phyloP scores from a whole-genome alignment of 2,113 vertebrate genomes.

The Microcebus jonahi region DNA sequence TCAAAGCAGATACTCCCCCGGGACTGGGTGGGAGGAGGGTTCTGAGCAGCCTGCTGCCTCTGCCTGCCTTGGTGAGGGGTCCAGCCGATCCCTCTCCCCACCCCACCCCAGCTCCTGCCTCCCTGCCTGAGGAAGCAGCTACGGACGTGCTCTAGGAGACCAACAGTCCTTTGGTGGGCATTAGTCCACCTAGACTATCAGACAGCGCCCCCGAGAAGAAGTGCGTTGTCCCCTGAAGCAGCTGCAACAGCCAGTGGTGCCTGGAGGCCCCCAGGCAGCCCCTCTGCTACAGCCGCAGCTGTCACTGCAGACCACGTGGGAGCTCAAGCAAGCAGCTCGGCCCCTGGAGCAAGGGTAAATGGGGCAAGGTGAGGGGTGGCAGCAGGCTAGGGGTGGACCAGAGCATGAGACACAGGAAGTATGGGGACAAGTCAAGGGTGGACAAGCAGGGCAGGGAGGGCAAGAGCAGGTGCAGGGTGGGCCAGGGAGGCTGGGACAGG shows the following conservation, averaged over 20 bases:
- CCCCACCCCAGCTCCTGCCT: background rate
- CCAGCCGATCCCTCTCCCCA: background rate
- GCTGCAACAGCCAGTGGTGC: background rate
- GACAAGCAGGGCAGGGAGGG: slow-evolving; percentile 60
- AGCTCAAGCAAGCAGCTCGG: background rate
- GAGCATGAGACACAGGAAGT: slow-evolving; percentile 35
- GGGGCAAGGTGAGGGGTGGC: slow-evolving; percentile 46
- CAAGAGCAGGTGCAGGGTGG: slow-evolving; percentile 70
- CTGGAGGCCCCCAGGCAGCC: background rate
- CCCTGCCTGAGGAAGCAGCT: background rate
- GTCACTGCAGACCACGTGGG: slow-evolving; percentile 20
- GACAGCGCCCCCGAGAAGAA: slow-evolving; percentile 58
- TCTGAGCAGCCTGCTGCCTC: background rate
- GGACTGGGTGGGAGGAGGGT: background rate
- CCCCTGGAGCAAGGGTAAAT: slow-evolving; percentile 26
- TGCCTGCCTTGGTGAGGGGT: background rate
- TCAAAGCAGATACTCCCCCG: background rate
- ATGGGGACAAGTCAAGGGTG: slow-evolving; percentile 57
- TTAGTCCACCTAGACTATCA: slow-evolving; percentile 58
- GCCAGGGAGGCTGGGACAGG: slow-evolving; percentile 46
- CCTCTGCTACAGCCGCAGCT: background rate
- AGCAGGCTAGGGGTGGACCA: slow-evolving; percentile 26
- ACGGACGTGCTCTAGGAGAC: background rate
- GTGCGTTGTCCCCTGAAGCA: slow-evolving; percentile 44
- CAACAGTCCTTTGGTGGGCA: background rate